phyloP scores from a whole-genome alignment of 2,797 vertebrate species.

The Chaunax sp. region DNA sequence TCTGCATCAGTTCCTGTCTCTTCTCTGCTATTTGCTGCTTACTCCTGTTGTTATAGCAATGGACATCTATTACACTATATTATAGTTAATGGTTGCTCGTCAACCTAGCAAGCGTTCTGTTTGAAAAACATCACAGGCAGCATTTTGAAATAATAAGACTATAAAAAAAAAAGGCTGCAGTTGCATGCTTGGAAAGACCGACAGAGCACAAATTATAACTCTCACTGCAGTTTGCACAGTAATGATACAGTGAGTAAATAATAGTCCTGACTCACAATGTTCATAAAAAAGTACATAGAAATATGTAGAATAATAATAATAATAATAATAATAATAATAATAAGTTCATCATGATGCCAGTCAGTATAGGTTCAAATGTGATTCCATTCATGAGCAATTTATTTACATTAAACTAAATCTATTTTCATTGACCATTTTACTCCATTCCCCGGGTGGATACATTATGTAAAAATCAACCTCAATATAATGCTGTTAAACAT shows the following conservation, averaged over 20 bases:
- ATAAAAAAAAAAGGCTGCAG: neutral
- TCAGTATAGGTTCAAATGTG: neutral
- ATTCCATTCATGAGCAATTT: neutral
- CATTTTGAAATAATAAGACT: slow-evolving; percentile 6
- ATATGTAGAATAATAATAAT: neutral
- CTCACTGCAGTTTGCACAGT: neutral
- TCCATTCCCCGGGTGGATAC: too few relatives aligned
- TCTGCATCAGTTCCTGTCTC: neutral
- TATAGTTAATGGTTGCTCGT: slow-evolving; percentile 22
- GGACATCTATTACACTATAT: slow-evolving; percentile 6
- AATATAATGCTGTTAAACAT: too few relatives aligned
- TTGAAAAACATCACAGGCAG: slow-evolving; percentile 11
- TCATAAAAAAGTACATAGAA: neutral
- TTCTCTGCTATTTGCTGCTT: slow-evolving; percentile 11
- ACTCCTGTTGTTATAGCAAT: slow-evolving; percentile 14
- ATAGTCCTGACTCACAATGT: neutral
- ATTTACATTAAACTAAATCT: neutral
- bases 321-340: neutral
- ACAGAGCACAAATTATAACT: neutral
- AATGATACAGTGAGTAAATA: neutral
- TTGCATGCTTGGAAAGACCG: neutral
- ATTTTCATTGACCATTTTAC: too few relatives aligned
- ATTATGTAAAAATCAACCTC: too few relatives aligned
- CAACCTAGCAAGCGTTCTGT: neutral
- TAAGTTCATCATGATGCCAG: neutral